phyloP scores from a whole-genome alignment of 2,888 invertebrate genomes.

The Sphaeridia pumilis region DNA sequence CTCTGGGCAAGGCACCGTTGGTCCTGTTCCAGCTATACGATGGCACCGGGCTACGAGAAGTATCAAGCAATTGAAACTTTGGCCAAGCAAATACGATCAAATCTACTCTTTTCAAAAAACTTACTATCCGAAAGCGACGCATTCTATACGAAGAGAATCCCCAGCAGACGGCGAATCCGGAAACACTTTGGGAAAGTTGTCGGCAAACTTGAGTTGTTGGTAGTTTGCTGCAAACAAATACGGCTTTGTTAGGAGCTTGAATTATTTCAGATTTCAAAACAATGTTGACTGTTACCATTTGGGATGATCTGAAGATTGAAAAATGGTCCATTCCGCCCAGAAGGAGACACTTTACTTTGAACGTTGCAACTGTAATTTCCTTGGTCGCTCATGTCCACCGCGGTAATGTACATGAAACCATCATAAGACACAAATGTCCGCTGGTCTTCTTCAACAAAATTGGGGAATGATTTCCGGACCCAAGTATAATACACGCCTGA shows the following conservation, averaged over 20 bases:
- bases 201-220: conserved; percentile 82
- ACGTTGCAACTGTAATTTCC: conserved; percentile 88
- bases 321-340: conserved; percentile 80
- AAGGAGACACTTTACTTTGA: conserved; percentile 72
- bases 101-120: too few species aligned
- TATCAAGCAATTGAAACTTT: too few species aligned
- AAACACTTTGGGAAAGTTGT: conserved; percentile 89
- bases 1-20: conserved; percentile 59
- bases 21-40: conserved; percentile 84
- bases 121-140: conserved; percentile 89
- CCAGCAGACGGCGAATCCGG: conserved; percentile 86
- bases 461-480: conserved; percentile 78
- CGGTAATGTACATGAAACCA: conserved; percentile 88
- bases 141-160: conserved; percentile 80
- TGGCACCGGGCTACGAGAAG: conserved; percentile 60
- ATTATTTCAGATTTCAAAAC: neutral
- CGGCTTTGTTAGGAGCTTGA: neutral
- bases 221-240: conserved; percentile 54
- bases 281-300: conserved; percentile 48
- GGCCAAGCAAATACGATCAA: too few species aligned
- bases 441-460: conserved; percentile 84
- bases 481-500: conserved; percentile 73
- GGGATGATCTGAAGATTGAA: conserved; percentile 70
- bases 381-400: conserved; percentile 76
- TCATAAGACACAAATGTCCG: conserved; percentile 87